A percentile compares a stretch with the other conserved stretches of the same genome.
These are phyloP conservation scores for Neogale vison DNA, from an alignment of 2,113 vertebrate species.

Conservation along the genomic window DNA sequence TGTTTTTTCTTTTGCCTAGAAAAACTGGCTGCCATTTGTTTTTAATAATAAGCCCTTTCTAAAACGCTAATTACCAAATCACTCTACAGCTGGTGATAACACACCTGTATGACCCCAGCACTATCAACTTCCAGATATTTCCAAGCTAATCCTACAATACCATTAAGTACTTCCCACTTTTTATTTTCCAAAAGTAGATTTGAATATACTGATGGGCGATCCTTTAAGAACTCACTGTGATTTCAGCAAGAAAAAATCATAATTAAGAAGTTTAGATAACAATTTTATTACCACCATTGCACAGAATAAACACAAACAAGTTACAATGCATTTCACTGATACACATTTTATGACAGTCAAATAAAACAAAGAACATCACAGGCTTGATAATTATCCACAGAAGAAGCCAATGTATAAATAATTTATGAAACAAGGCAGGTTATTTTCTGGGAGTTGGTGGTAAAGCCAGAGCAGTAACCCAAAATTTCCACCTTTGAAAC, in stretches of 20 bases:
- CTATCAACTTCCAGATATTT: not conserved
- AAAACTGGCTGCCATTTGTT: not conserved
- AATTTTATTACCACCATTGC: not conserved
- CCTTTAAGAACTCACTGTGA: slow-evolving; percentile 3
- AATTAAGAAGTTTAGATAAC: slow-evolving; percentile 20
- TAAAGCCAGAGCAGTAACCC: not conserved
- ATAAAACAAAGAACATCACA: not conserved
- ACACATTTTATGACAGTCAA: not conserved
- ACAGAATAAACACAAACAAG: not conserved
- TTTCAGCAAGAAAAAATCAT: not conserved
- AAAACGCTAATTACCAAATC: not conserved
- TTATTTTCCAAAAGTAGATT: slow-evolving; percentile 49
- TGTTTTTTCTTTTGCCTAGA: not conserved
- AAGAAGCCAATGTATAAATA: not conserved
- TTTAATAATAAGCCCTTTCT: slow-evolving; percentile 7
- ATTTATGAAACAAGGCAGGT: not conserved
- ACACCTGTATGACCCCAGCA: not conserved
- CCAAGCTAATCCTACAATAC: slow-evolving; percentile 45
- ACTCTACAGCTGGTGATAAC: not conserved
- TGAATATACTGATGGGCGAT: not conserved
- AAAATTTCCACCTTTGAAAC: not conserved
- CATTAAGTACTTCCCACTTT: slow-evolving; percentile 10
- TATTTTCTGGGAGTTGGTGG: not conserved
- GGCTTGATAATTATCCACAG: not conserved
- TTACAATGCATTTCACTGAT: not conserved